A percentile compares a stretch with the other conserved stretches of the same genome.
Evolutionary conservation across 2,797 vertebrate genomes (phyloP).

Genomic region (Myoxocephalus aenaeus): DNA sequence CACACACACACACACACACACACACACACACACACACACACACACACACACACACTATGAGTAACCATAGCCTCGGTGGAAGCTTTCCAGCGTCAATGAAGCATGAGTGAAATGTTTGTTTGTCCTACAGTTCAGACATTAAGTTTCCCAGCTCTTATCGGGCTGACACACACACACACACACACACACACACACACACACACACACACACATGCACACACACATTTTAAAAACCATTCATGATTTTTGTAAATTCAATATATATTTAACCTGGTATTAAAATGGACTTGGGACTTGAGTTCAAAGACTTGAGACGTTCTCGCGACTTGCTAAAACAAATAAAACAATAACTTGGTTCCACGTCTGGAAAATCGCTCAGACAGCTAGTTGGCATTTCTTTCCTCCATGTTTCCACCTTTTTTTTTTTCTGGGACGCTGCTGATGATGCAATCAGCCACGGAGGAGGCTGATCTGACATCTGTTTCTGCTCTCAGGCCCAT

Average conservation of each 20-base stretch:
- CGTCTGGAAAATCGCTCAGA: not conserved
- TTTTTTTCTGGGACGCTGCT: constrained; percentile 14
- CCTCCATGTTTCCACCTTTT: not conserved
- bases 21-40: constrained; percentile 14
- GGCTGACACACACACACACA: not conserved
- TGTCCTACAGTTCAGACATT: constrained; percentile 25
- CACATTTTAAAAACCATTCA: not conserved
- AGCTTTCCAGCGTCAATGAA: constrained; percentile 9
- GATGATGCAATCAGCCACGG: constrained; percentile 63
- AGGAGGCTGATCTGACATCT: constrained; percentile 59
- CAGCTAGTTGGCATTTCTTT: not conserved
- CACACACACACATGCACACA: not conserved
- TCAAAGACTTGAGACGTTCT: not conserved
- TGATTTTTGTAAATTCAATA: no score
- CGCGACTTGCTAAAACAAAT: not conserved
- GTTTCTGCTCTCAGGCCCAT: constrained; percentile 68
- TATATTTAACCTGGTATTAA: no score
- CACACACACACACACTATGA: constrained; percentile 8
- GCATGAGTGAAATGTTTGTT: constrained; percentile 32
- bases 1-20: constrained; percentile 12
- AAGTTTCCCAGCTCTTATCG: not conserved
- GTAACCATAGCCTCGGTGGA: not conserved
- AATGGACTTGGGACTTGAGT: not conserved
- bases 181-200: not conserved
- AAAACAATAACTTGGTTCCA: not conserved